These are phyloP conservation scores for Drosophila anomalata DNA, from an alignment of 2,888 invertebrate genomes.

Conservation along the genomic window DNA sequence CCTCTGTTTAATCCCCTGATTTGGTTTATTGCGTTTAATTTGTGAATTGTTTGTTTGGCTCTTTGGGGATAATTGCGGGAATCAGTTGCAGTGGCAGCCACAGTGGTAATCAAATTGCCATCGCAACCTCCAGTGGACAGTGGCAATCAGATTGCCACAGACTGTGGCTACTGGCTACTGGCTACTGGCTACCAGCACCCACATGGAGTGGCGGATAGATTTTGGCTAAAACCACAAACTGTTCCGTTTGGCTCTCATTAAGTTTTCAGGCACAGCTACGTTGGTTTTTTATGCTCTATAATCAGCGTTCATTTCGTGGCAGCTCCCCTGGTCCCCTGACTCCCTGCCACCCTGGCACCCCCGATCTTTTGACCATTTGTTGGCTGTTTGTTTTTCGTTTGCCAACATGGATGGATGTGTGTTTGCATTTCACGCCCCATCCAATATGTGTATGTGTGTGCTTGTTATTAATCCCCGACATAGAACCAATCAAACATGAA, in stretches of 20 bases:
- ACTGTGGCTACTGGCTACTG: constrained; percentile 17
- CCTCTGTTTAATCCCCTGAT: constrained; percentile 8
- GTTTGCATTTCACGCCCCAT: constrained; percentile 72
- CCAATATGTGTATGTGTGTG: constrained; percentile 39
- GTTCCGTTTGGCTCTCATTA: constrained; percentile 70
- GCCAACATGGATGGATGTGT: constrained; percentile 45
- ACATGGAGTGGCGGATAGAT: constrained; percentile 20
- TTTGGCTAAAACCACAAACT: constrained; percentile 31
- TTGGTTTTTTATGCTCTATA: constrained; percentile 52
- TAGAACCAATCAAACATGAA: constrained; percentile 47
- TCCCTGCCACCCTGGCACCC: constrained; percentile 1
- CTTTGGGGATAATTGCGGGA: constrained; percentile 72
- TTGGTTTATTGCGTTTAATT: constrained; percentile 77
- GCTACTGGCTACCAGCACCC: constrained; percentile 21
- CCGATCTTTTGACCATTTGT: constrained; percentile 11
- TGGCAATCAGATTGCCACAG: constrained; percentile 32
- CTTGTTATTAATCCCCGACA: constrained; percentile 63
- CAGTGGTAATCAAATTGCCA: constrained; percentile 73
- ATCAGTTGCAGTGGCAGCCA: constrained; percentile 61
- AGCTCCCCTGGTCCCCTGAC: constrained; percentile 11
- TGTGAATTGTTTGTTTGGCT: constrained; percentile 74
- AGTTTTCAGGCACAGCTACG: constrained; percentile 57
- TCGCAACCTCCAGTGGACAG: constrained; percentile 44
- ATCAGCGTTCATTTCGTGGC: constrained; percentile 61
- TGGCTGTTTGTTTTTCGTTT: constrained; percentile 28